Conservation (phyloP, 2,888 invertebrate species). For the Agrotis clavis region DNA sequence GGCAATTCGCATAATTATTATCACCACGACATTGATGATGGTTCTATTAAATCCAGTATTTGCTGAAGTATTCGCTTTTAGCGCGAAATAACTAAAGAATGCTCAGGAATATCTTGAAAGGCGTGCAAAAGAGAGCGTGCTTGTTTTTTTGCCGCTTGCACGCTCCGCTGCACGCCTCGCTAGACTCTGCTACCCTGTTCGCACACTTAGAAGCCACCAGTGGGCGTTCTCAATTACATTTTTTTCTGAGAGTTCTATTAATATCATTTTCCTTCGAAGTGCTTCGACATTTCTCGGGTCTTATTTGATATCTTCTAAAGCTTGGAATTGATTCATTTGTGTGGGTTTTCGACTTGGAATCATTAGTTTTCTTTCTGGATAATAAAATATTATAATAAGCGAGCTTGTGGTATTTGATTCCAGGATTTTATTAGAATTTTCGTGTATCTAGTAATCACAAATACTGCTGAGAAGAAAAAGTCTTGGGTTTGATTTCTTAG, state of each 20-base stretch:
- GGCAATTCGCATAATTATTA: no score
- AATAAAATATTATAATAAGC: background rate
- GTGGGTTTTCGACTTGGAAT: background rate
- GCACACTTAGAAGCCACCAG: background rate
- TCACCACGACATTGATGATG: no score
- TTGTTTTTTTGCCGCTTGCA: no score
- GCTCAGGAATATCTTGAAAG: no score
- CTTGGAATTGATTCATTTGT: background rate
- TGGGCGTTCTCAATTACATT: background rate
- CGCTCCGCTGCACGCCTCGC: no score
- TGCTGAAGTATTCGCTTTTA: no score
- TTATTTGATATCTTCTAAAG: constrained; percentile 8
- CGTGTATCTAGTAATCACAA: background rate
- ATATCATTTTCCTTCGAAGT: background rate
- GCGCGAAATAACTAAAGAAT: no score
- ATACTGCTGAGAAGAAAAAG: no score
- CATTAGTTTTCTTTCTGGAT: background rate
- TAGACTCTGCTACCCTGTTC: no score
- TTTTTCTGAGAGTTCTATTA: constrained; percentile 6
- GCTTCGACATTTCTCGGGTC: constrained; percentile 10
- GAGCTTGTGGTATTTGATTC: background rate
- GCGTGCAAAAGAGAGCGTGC: no score
- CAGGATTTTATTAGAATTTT: background rate
- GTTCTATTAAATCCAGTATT: no score
- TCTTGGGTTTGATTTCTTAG: no score